Evolutionary conservation across 2,113 vertebrate species (phyloP).

Genomic region (Plotosus lineatus): DNA sequence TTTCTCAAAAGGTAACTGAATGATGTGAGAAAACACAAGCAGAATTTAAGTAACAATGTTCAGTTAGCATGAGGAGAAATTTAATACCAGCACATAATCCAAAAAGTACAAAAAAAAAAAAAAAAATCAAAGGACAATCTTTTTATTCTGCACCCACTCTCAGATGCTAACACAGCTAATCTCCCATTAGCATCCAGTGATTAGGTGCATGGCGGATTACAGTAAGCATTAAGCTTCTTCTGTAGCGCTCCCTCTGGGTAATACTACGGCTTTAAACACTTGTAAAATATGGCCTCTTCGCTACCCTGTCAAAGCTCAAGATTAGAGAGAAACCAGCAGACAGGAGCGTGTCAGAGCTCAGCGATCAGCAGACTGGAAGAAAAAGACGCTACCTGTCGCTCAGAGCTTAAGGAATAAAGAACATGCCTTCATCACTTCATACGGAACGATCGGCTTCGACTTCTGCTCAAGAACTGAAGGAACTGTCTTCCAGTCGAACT

Average conservation of each 20-base stretch:
- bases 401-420: constrained; percentile 65
- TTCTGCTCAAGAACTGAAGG: not conserved
- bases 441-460: not conserved
- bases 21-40: not conserved
- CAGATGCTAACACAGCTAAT: constrained; percentile 11
- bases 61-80: not conserved
- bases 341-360: constrained; percentile 69
- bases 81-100: not conserved
- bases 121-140: not conserved
- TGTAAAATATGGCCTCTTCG: constrained; percentile 71
- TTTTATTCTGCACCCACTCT: not conserved
- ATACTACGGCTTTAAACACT: constrained; percentile 66
- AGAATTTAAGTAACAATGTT: not conserved
- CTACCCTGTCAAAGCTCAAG: constrained; percentile 68
- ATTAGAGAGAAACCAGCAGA: constrained; percentile 71
- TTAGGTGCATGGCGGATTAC: constrained; percentile 20
- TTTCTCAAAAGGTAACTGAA: not conserved
- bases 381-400: constrained; percentile 66
- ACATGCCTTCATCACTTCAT: constrained; percentile 28
- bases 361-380: constrained; percentile 65
- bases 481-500: not conserved
- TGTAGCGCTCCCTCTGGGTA: constrained; percentile 38
- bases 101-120: not conserved
- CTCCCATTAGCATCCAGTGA: constrained; percentile 20
- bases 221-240: constrained; percentile 33